These are phyloP conservation scores for Mobula birostris DNA, from an alignment of 2,113 vertebrate species.

Conservation along the genomic window DNA sequence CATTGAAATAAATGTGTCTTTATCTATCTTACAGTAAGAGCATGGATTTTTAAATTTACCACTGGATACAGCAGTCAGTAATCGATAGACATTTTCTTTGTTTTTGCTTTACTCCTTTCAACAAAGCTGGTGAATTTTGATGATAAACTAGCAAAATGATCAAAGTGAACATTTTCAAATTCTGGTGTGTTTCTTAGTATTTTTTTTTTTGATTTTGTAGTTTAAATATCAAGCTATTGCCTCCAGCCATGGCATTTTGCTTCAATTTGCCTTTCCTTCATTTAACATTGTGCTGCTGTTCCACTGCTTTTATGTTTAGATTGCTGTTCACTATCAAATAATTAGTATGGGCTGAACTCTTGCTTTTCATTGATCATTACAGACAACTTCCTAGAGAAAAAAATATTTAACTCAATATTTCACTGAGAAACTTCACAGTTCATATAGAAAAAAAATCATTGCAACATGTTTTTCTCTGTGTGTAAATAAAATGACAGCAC, in stretches of 20 bases:
- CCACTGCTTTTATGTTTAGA: conserved; percentile 24
- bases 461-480: conserved; percentile 4
- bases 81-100: not conserved
- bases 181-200: not conserved
- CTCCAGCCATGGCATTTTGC: not conserved
- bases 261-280: conserved; percentile 22
- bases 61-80: not conserved
- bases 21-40: not conserved
- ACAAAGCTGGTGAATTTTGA: conserved; percentile 18
- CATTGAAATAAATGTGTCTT: conserved; percentile 26
- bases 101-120: not conserved
- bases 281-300: conserved; percentile 27
- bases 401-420: not conserved
- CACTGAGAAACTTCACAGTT: not conserved
- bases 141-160: conserved; percentile 15
- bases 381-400: not conserved
- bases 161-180: conserved; percentile 2
- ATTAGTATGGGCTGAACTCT: conserved; percentile 13
- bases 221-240: conserved; percentile 27
- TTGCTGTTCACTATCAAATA: conserved; percentile 29
- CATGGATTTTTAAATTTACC: conserved; percentile 17
- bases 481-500: not conserved
- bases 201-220: not conserved
- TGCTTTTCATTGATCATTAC: conserved; percentile 18
- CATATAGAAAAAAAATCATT: not conserved